These are phyloP conservation scores for Anthonomus grandis DNA, from an alignment of 1,140 invertebrate genomes.

Conservation along the genomic window DNA sequence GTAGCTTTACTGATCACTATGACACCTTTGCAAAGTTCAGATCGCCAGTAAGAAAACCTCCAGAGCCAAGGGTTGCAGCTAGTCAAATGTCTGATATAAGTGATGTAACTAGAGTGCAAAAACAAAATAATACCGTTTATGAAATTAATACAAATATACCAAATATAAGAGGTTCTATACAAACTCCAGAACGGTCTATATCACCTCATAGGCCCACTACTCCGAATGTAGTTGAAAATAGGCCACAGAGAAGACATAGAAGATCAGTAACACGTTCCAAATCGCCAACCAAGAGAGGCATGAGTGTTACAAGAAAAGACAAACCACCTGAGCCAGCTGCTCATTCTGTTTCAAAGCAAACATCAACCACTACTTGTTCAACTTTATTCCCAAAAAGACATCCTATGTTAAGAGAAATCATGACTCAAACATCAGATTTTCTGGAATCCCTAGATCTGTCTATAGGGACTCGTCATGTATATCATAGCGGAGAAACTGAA, in stretches of 20 bases:
- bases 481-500: slow-evolving; percentile 41
- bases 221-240: too few relatives aligned
- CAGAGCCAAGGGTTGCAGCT: too few relatives aligned
- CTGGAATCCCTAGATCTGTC: slow-evolving; percentile 28
- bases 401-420: slow-evolving; percentile 42
- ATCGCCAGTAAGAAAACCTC: background rate
- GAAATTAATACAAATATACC: too few relatives aligned
- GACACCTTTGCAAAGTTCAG: slow-evolving; percentile 11
- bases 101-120: too few relatives aligned
- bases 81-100: too few relatives aligned
- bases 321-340: slow-evolving; percentile 5
- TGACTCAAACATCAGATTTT: slow-evolving; percentile 44
- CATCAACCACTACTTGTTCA: slow-evolving; percentile 15
- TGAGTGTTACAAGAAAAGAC: slow-evolving; percentile 19
- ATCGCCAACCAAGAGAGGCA: slow-evolving; percentile 26
- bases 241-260: slow-evolving; percentile 12
- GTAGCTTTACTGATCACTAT: slow-evolving; percentile 26
- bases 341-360: slow-evolving; percentile 25
- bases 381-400: slow-evolving; percentile 23
- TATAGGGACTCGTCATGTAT: background rate
- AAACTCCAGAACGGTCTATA: too few relatives aligned
- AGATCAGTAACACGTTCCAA: slow-evolving; percentile 25
- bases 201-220: too few relatives aligned
- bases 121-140: too few relatives aligned
- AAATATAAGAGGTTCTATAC: too few relatives aligned